phyloP scores from a whole-genome alignment of 2,797 vertebrate species.

The Falco biarmicus region DNA sequence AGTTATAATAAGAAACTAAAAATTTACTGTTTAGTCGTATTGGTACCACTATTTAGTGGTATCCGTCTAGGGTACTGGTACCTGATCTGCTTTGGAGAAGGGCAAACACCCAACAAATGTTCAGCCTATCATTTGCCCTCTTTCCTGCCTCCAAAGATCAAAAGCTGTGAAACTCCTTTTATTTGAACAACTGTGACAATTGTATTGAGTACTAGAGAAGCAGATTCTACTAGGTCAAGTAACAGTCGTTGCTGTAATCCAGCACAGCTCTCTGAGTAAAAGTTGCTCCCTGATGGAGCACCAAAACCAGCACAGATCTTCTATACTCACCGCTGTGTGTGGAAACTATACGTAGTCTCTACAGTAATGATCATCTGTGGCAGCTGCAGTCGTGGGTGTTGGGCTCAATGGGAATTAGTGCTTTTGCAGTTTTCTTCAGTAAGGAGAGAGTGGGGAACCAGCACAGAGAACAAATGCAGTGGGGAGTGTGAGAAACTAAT shows the following conservation, averaged over 20 bases:
- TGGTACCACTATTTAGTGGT: neutral
- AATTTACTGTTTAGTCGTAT: neutral
- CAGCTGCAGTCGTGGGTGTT: neutral
- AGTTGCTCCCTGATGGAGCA: neutral
- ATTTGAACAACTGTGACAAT: neutral
- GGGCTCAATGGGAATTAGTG: neutral
- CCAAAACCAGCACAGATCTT: neutral
- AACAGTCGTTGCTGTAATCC: neutral
- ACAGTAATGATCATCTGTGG: neutral
- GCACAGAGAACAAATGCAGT: neutral
- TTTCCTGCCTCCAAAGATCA: neutral
- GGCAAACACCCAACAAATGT: neutral
- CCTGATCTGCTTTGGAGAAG: neutral
- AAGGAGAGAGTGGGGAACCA: neutral
- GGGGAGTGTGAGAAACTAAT: neutral
- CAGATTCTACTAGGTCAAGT: neutral
- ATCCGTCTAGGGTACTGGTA: neutral
- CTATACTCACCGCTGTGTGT: neutral
- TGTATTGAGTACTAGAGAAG: neutral
- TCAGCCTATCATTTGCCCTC: neutral
- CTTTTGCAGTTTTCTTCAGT: neutral
- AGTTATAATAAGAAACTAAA: neutral
- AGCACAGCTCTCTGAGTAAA: rapidly evolving
- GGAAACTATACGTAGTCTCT: rapidly evolving
- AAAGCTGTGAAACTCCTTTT: neutral